Conservation (phyloP, 23 tunicate genomes). For the Clavelina lepadiformis region DNA sequence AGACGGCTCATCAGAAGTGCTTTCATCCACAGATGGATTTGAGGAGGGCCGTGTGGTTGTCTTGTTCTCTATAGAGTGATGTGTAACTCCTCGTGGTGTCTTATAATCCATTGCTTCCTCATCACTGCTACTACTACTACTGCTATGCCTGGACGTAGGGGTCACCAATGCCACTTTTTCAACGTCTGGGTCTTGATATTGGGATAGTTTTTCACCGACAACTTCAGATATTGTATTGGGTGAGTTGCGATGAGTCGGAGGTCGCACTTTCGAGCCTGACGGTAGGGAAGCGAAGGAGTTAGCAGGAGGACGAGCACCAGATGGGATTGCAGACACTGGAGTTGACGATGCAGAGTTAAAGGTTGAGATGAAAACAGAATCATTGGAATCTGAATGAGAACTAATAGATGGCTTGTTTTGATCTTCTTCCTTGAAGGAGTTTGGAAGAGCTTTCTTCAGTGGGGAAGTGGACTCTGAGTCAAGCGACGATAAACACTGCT, state of each 20-base stretch:
- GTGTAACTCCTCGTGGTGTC: too few species aligned
- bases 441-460: neutral
- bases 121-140: too few species aligned
- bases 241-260: neutral
- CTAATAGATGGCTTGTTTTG: neutral
- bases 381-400: neutral
- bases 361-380: conserved; percentile 23
- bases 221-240: neutral
- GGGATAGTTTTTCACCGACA: neutral
- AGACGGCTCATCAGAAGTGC: too few species aligned
- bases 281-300: conserved; percentile 12
- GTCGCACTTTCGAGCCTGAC: too few species aligned
- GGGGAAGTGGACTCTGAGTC: neutral
- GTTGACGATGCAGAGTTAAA: conserved; percentile 4
- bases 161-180: too few species aligned
- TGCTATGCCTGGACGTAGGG: too few species aligned
- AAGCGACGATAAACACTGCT: too few species aligned
- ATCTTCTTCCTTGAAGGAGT: neutral
- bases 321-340: neutral
- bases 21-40: too few species aligned
- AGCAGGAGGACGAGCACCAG: conserved; percentile 21
- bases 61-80: too few species aligned
- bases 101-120: too few species aligned
- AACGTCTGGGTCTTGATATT: too few species aligned
- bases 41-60: too few species aligned